phyloP scores from a whole-genome alignment of 2,797 vertebrate genomes.

The Podargus strigoides region DNA sequence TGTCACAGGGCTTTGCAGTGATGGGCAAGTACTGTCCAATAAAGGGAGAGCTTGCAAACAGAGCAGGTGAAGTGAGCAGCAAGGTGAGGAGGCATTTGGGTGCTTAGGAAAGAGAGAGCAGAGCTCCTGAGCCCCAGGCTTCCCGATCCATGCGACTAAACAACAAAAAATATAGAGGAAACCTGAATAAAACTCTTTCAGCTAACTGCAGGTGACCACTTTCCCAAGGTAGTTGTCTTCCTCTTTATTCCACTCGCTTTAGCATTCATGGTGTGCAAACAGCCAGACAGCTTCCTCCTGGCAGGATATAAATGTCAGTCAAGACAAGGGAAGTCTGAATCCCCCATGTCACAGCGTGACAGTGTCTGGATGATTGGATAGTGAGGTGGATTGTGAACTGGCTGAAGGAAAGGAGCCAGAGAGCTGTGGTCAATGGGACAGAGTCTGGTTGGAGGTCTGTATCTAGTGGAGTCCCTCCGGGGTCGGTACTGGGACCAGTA shows the following conservation, averaged over 20 bases:
- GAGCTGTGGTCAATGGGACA: no score
- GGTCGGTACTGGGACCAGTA: no score
- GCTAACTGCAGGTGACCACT: conserved; percentile 8
- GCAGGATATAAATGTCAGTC: conserved; percentile 55
- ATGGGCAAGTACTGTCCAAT: background rate
- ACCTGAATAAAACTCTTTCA: background rate
- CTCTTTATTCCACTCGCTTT: conserved; percentile 30
- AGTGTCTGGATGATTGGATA: no score
- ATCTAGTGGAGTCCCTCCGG: no score
- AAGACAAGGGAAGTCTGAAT: conserved; percentile 53
- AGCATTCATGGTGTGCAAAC: background rate
- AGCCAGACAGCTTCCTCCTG: background rate
- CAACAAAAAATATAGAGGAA: background rate
- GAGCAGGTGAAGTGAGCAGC: background rate
- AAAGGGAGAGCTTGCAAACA: background rate
- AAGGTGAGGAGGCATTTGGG: background rate
- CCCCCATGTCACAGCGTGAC: conserved; percentile 6
- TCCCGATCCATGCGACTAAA: background rate
- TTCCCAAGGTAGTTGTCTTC: background rate
- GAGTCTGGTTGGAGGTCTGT: no score
- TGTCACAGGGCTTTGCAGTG: background rate
- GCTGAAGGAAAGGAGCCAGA: no score
- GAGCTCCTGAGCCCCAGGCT: background rate
- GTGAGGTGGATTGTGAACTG: no score
- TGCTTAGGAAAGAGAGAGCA: background rate